Base-by-base conservation (phyloP, 2,888 invertebrate genomes). In the Epinotia nisella region DNA sequence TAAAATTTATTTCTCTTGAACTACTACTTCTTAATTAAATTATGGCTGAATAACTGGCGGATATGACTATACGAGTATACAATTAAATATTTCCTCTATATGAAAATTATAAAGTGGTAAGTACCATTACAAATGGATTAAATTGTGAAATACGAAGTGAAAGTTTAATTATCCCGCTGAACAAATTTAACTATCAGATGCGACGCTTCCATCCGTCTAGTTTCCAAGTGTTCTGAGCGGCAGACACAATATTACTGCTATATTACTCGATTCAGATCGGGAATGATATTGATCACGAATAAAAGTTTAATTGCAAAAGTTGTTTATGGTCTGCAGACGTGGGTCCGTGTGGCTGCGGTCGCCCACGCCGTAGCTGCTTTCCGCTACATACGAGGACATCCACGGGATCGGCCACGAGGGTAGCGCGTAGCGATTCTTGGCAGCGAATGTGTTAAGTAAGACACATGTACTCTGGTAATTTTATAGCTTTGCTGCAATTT, bases 221-320 rank as follows among this genome's bases (percentile, higher is more conserved):
- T 69, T 71, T 59, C 49, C 17, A 39, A 73, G 51, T 51, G 17
- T 21, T 49, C 58, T 62, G 55, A 35, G 29, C 49, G 61, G 58
- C 35, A 17, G 55, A 55, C 39, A 41, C 55, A 56, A 62, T 67
- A 62, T 62, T 62, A 69, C 19, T 29, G 83, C 85, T 86, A 87
- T 86, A 87, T 87, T 89, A 87, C 87, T 82, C 81, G 60, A 62
- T 78, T 72, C 78, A 75, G 78, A 82, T 78, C 84, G 81, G 79
- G 82, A 61, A 86, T 83, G 85, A 87, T 88, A 87, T 87, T 86
- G 89, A 89, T 87, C 82, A 86, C 76, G 83, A 87, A 90, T 91
- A 90, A 90, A 91, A 92, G 88, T 92, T 91, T 91, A 91, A 92
- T 91, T 92, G 91, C 87, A 76, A 90, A 92, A 91, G 88, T 92